Evolutionary conservation across 2,113 vertebrate genomes (phyloP), one percentile per base, ranked within the genome.

Genomic region (Neopipo cinnamomea): DNA sequence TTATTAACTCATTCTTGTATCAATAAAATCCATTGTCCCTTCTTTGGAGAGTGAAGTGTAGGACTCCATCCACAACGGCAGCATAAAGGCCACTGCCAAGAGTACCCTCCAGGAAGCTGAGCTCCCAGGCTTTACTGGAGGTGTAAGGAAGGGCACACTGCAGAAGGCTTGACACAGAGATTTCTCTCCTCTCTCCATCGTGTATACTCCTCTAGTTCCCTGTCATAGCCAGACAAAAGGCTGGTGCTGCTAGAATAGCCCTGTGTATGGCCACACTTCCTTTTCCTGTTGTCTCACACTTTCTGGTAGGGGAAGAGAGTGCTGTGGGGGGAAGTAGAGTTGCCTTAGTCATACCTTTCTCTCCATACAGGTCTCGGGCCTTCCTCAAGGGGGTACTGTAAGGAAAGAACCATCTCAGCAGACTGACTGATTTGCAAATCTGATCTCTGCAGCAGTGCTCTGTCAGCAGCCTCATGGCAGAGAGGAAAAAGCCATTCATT

Each of bases 401-500:
- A 55, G 41, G 30, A 76, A 82, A 61, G 39, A 30, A 19, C 30
- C 25, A 13, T 47, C 46, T 82, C 39, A 75, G 62, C 39, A 82
- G 39, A 12, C 30, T 47, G n/a, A n/a, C n/a, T n/a, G n/a, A 25
- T 27, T 46, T 75, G 47, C 0, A 39, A 0, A n/a, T 14, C 52
- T 39, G 70, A 8, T n/a, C 39, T n/a, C 44, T 59, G 66, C 6
- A 22, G 44, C 81, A 25, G 37, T 79, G n/a, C 71, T 47, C 46
- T 35, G 30, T 19, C 66, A 58, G 66, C 20, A 65, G 37, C 12
- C 46, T 25, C n/a, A 37, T 22, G 18, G 16, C 37, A 46, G 44
- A 27, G 39, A 80, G 46, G 39, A 61, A 61, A 85, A 61, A 30
- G 22, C 18, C 31, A 17, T 25, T 25, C 9, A 35, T 19, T 59